Evolutionary conservation across 2,113 vertebrate genomes (phyloP).

Genomic region (Crypturellus undulatus): DNA sequence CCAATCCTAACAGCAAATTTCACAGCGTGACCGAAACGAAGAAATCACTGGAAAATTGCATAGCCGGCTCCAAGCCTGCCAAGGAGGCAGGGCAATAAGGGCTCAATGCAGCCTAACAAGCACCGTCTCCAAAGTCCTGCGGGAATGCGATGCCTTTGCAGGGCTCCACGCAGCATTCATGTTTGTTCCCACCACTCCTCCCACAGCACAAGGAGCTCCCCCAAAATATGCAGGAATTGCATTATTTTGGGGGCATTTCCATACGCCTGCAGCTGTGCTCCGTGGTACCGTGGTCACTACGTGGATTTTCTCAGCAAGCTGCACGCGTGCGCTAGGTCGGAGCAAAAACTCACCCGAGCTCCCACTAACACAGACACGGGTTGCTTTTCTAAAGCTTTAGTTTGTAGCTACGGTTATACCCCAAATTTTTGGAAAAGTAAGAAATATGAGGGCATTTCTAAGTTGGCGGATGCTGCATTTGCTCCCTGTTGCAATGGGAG

Average conservation of each 20-base stretch:
- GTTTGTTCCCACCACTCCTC: rapidly evolving
- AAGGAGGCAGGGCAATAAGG: not conserved
- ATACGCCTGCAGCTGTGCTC: not conserved
- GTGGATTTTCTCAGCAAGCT: not conserved
- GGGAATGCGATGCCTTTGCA: rapidly evolving
- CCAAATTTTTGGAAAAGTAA: not conserved
- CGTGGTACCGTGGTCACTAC: not conserved
- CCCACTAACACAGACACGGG: not conserved
- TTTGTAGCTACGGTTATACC: not conserved
- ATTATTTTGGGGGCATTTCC: not conserved
- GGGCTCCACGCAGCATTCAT: rapidly evolving
- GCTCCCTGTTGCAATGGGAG: not conserved
- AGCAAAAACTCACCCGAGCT: rapidly evolving
- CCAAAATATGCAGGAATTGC: not conserved
- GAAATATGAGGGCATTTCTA: rapidly evolving
- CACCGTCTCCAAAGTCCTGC: not conserved
- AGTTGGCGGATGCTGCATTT: not conserved
- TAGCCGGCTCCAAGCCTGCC: not conserved
- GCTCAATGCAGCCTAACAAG: rapidly evolving
- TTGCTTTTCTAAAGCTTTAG: rapidly evolving
- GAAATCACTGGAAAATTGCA: not conserved
- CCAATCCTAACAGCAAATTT: not conserved
- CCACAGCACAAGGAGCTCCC: rapidly evolving
- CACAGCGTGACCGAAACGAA: not conserved
- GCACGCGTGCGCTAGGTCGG: not conserved